Base-by-base conservation (phyloP, 2,113 vertebrate genomes). In the Periophthalmus modestus region DNA sequence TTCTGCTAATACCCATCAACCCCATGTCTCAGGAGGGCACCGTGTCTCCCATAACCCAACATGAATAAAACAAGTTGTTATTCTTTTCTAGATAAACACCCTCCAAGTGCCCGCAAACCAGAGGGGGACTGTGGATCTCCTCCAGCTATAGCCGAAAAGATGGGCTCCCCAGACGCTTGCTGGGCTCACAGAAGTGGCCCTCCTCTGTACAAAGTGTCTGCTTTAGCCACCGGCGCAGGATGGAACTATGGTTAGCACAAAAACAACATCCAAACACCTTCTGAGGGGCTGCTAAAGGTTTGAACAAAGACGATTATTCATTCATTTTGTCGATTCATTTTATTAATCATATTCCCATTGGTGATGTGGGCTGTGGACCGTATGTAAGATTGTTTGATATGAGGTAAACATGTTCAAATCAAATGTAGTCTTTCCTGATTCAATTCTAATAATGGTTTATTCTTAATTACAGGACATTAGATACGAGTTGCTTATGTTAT, bases 61-160 rank as follows among this genome's bases (percentile, higher is more conserved):
- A 91, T 92, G 84, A 92, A 93, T 93, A 92, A 93, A 93, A 92
- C 89, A 93, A 90, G 82, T 88, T 85, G 85, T 92, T 91, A 85
- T 92, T 91, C 87, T 91, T 89, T 88, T 86, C 88, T 88, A 92
- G 87, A 88, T 89, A 91, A 92, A 91, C 85, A 92, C 77, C 88
- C 89, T 87, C 82, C 72, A 82, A 90, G 87, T 89, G 89, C 87
- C 86, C 77, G 78, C 86, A 89, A 91, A 90, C 81, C 81, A 83
- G 79, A 80, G 81, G 61, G 79, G 82, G 79, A 87, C 85, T 85
- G 89, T 85, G 85, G 84, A 88, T 90, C 88, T 89, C 89, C 87
- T 88, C 68, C 62, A 89, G 89, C 89, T 73, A 78, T 81, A 77
- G 80, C 84, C 43, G 66, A 77, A 77, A 73, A 90, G 88, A 87